Percentiles rank a stretch among this genome's conserved stretches.
These are phyloP conservation scores for Clarias platycephalus DNA, from an alignment of 2,797 vertebrate genomes.

Conservation along the genomic window DNA sequence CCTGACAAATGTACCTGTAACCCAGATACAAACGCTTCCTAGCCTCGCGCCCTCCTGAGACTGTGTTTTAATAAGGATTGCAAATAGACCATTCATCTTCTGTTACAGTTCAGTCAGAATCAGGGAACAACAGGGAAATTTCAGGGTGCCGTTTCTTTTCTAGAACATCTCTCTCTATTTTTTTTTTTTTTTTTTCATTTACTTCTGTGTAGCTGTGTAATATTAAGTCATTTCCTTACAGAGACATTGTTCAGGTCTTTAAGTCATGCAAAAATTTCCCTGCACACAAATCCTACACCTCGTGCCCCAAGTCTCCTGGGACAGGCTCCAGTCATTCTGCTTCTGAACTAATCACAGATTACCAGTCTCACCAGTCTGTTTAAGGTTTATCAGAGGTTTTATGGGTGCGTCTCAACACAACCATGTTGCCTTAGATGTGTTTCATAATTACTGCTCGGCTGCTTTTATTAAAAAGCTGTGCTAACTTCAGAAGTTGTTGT, in stretches of 20 bases:
- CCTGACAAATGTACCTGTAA: not conserved
- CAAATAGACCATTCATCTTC: slow-evolving; percentile 58
- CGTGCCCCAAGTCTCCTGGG: no score
- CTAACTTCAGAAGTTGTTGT: slow-evolving; percentile 6
- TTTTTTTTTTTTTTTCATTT: not conserved
- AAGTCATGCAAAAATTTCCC: not conserved
- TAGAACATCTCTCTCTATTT: not conserved
- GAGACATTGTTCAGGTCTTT: not conserved
- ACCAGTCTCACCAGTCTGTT: not conserved
- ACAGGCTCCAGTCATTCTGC: not conserved
- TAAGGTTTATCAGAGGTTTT: not conserved
- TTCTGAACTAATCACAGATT: not conserved
- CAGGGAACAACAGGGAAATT: slow-evolving; percentile 45
- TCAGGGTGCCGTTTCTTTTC: not conserved
- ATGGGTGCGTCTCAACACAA: slow-evolving; percentile 16
- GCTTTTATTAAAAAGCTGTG: not conserved
- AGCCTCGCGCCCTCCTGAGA: not conserved
- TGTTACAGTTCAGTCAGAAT: slow-evolving; percentile 29
- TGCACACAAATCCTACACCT: not conserved
- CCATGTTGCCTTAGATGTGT: slow-evolving; percentile 5
- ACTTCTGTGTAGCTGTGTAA: not conserved
- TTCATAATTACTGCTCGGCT: slow-evolving; percentile 5
- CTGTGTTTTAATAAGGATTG: slow-evolving; percentile 32
- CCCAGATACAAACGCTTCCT: not conserved
- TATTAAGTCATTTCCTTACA: not conserved